Evolutionary conservation across 2,113 vertebrate species (phyloP), one percentile per base, ranked within the genome.

Genomic region (Glaucidium brasilianum): DNA sequence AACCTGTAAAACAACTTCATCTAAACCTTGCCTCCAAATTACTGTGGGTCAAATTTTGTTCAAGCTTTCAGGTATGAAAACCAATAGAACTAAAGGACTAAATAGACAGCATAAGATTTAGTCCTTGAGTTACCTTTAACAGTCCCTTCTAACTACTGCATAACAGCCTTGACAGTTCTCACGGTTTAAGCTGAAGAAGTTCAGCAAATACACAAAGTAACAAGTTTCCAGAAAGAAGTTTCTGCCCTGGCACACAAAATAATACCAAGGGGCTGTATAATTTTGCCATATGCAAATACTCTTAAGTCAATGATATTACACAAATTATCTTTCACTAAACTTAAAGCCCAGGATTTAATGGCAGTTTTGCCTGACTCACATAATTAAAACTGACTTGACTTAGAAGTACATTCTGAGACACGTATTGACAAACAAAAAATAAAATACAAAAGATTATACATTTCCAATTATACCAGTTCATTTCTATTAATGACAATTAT

Each of bases 61-160:
- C 34, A 86, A 75, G 45, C 6, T 93, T 92, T 56, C 37, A 75
- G 9, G 25, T 29, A 68, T n/a, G 22, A 62, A 59, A 73, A 82
- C 7, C 12, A 87, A n/a, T 45, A 75, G 84, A 93, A 60, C 8
- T 21, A 82, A 49, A 13, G 55, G 39, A 82, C 25, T 69, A n/a
- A 20, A 35, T 4, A 66, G 14, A 43, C 1, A 80, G 16, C 0
- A 9, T 10, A 64, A 63, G 34, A 78, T 49, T 60, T 35, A 87
- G 37, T 39, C 21, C 16, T 77, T 37, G 29, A 78, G 15, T n/a
- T 37, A 77, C 6, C 37, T 83, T 84, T 75, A 72, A 12, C 17
- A 63, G 27, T 35, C 12, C 8, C 32, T 66, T 76, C 39, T 60
- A 68, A 76, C 4, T 16, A 41, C 27, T 12, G 11, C 0, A 0